These are phyloP conservation scores for Sorex araneus DNA, from an alignment of 2,113 vertebrate genomes.

Conservation along the genomic window DNA sequence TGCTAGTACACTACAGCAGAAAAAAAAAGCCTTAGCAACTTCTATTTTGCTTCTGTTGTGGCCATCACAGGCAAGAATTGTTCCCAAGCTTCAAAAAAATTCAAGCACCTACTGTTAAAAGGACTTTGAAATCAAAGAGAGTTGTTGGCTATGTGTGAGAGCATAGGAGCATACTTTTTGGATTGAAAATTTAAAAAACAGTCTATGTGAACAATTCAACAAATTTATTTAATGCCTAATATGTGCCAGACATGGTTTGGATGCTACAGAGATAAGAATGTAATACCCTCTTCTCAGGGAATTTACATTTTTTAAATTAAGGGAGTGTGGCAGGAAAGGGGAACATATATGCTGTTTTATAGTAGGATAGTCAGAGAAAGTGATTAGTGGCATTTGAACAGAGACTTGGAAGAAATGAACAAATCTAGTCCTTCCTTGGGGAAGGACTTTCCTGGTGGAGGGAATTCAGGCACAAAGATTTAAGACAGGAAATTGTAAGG, in stretches of 20 bases:
- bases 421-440: neutral
- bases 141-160: neutral
- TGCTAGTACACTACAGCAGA: slow-evolving; percentile 53
- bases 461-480: neutral
- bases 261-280: neutral
- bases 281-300: neutral
- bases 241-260: neutral
- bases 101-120: slow-evolving; percentile 34
- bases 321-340: neutral
- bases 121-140: slow-evolving; percentile 41
- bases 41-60: slow-evolving; percentile 72
- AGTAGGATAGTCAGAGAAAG: neutral
- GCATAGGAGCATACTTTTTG: neutral
- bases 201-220: slow-evolving; percentile 37
- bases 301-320: neutral
- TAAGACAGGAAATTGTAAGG: neutral
- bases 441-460: slow-evolving; percentile 11
- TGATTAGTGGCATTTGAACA: neutral
- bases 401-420: neutral
- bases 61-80: slow-evolving; percentile 32
- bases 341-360: neutral
- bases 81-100: slow-evolving; percentile 47
- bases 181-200: slow-evolving; percentile 51
- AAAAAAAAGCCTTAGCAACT: slow-evolving; percentile 67
- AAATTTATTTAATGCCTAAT: slow-evolving; percentile 9